Percentiles rank a stretch among this genome's conserved stretches.
phyloP scores from a whole-genome alignment of 2,113 vertebrate genomes.

The Dasypus novemcinctus region DNA sequence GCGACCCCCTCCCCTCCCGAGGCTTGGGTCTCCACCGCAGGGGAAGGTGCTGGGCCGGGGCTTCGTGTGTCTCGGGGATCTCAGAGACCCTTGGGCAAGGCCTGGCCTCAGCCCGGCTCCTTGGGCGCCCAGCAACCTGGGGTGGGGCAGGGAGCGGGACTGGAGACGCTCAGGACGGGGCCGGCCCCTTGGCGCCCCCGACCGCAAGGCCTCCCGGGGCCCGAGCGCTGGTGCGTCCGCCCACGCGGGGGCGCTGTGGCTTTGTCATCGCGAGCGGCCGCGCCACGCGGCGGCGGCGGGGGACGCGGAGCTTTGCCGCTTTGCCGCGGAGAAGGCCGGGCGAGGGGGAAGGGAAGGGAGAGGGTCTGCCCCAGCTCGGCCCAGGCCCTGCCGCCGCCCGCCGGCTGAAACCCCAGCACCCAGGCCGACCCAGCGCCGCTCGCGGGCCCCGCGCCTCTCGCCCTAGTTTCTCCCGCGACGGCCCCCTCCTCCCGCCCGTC shows the following conservation, averaged over 20 bases:
- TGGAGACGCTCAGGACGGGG: slow-evolving; percentile 54
- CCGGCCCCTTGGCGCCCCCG: too few relatives aligned
- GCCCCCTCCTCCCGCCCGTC: too few relatives aligned
- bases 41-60: neutral
- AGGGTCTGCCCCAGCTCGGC: neutral
- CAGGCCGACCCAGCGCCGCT: too few relatives aligned
- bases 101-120: neutral
- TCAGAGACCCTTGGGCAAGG: neutral
- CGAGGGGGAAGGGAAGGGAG: neutral
- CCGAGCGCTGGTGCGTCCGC: slow-evolving; percentile 57
- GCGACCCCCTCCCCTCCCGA: too few relatives aligned
- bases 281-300: too few relatives aligned
- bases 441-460: too few relatives aligned
- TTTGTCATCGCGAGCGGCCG: neutral
- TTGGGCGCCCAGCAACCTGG: neutral
- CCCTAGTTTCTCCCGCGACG: too few relatives aligned
- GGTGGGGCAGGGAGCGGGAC: slow-evolving; percentile 75
- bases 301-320: too few relatives aligned
- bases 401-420: too few relatives aligned
- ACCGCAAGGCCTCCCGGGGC: slow-evolving; percentile 52
- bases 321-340: slow-evolving; percentile 14
- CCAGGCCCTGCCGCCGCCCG: accelerated
- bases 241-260: slow-evolving; percentile 33
- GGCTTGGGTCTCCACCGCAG: neutral
- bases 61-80: too few relatives aligned